Conservation (phyloP, 1,140 invertebrate species). For the Neoseiulus cucumeris region DNA sequence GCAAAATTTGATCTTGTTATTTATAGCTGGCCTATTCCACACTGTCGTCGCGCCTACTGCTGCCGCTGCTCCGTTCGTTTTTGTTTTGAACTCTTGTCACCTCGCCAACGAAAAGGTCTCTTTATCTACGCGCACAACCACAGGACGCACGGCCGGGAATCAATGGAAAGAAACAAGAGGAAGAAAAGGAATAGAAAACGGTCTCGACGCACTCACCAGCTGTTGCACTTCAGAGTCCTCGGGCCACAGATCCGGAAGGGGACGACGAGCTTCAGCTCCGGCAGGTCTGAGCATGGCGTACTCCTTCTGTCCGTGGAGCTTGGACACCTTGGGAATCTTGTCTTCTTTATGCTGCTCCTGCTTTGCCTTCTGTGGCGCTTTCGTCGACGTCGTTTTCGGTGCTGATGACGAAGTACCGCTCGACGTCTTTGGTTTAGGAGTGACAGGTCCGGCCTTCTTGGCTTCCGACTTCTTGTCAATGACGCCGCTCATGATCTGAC, state of each 20-base stretch:
- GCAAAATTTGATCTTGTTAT: no score
- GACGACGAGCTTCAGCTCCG: background rate
- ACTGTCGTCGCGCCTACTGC: no score
- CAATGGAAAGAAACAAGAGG: no score
- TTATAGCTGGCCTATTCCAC: no score
- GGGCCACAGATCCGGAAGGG: constrained; percentile 6
- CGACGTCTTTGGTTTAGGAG: background rate
- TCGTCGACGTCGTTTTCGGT: background rate
- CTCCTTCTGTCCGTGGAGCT: constrained; percentile 8
- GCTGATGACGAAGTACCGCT: background rate
- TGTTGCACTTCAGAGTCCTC: constrained; percentile 3
- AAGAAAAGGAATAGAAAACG: no score
- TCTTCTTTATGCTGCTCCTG: background rate
- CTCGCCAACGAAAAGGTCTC: no score
- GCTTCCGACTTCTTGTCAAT: background rate
- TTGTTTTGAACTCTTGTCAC: no score
- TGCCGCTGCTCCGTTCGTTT: no score
- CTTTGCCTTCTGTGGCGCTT: background rate
- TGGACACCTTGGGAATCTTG: background rate
- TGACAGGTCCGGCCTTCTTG: background rate
- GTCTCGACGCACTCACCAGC: background rate
- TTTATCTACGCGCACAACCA: no score
- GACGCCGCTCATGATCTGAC: background rate
- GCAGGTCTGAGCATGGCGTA: constrained; percentile 2
- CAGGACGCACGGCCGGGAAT: no score